phyloP scores from a whole-genome alignment of 1,140 invertebrate species.

The Babylonia areolata region DNA sequence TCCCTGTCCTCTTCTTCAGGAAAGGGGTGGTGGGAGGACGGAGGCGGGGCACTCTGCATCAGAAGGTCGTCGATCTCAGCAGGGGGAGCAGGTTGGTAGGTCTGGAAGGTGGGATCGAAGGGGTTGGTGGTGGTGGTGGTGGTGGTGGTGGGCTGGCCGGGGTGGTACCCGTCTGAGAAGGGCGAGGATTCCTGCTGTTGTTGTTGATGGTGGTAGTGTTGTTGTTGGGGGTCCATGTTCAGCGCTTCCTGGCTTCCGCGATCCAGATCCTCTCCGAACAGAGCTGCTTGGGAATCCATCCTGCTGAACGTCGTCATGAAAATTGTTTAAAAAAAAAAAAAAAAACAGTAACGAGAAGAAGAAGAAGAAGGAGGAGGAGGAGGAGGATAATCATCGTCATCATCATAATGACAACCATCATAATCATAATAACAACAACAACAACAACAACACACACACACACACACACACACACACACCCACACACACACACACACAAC shows the following conservation, averaged over 20 bases:
- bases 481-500: too few species aligned
- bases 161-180: constrained; percentile 14
- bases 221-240: neutral
- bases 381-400: too few species aligned
- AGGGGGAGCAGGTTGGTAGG: neutral
- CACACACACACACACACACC: too few species aligned
- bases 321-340: too few species aligned
- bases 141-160: neutral
- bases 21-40: constrained; percentile 18
- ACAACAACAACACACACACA: too few species aligned
- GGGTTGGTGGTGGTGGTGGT: constrained; percentile 9
- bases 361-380: too few species aligned
- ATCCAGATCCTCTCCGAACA: constrained; percentile 5
- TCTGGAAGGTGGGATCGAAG: neutral
- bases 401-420: too few species aligned
- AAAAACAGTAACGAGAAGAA: too few species aligned
- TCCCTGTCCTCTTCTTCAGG: constrained; percentile 5
- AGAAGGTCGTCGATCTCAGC: constrained; percentile 29
- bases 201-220: neutral
- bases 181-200: neutral
- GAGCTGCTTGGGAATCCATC: neutral
- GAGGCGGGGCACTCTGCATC: constrained; percentile 33
- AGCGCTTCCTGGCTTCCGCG: neutral
- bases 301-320: neutral
- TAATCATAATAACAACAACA: too few species aligned